Evolutionary conservation across 2,888 invertebrate species (phyloP), one percentile per base, ranked within the genome.

Genomic region (Fissipunctia ypsillon): DNA sequence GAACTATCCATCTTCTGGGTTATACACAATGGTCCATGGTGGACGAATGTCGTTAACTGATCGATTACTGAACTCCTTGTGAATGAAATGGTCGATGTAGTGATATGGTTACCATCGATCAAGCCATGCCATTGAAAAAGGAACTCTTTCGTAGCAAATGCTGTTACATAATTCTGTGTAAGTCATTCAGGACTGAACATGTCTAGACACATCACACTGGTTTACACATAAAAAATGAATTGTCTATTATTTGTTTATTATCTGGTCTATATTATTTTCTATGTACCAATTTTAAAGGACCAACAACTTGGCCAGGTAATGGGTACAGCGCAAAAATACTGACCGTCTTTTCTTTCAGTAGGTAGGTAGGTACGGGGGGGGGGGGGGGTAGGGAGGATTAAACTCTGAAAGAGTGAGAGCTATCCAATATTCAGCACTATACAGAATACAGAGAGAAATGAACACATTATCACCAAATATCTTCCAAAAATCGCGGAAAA

Each of bases 1-100:
- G 38, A n/a, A 50, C 64, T 48, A 69, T 80, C 54, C 59, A 60
- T 80, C 70, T 70, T 60, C 45, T 68, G 43, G 50, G 43, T 38
- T 25, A 7, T 57, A 64, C 64, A 80, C 70, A 80, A 74, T 71
- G 31, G 67, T 7, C 19, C 12, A 70, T 70, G 70, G 54, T 80
- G 56, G 16, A 45, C 41, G 38, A 69, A 48, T 69, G 38, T 63
- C 45, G 43, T 69, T 52, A 41, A 67, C 54, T 74, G 69, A 79
- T 79, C 61, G 66, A 75, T 63, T 66, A 70, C 16, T 63, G 48
- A 66, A 64, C 65, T 60, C 45, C 38, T 38, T 38, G 54, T 79
- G 54, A 78, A 68, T 78, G 61, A 71, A 78, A 25, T 38, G 31
- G 16, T 59, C 12, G 43, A 43, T 43, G 35, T 19, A 28, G 12